A percentile compares a stretch with the other conserved stretches of the same genome.
phyloP scores from a whole-genome alignment of 2,888 invertebrate species.

The Drosophila bunnanda region DNA sequence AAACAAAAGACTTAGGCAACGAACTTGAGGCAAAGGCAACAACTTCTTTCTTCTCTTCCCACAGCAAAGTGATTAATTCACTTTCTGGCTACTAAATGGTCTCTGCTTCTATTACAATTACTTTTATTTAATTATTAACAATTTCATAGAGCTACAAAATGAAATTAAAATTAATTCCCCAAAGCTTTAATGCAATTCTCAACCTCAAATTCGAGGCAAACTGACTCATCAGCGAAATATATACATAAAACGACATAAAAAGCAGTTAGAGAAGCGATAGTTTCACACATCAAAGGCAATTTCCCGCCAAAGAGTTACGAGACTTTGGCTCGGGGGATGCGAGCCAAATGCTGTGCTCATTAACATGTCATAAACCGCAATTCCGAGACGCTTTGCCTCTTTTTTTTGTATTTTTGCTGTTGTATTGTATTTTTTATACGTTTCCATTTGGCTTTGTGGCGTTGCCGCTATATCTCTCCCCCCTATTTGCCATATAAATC shows the following conservation, averaged over 20 bases:
- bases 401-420: background rate
- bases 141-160: background rate
- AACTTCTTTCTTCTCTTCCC: slow-evolving; percentile 7
- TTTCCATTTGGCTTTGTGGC: slow-evolving; percentile 22
- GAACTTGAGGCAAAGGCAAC: slow-evolving; percentile 54
- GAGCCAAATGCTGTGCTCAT: slow-evolving; percentile 56
- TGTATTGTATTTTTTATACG: slow-evolving; percentile 5
- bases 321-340: slow-evolving; percentile 43
- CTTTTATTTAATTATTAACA: background rate
- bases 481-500: slow-evolving; percentile 51
- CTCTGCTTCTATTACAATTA: background rate
- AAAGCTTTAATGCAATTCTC: too few relatives aligned
- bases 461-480: slow-evolving; percentile 22
- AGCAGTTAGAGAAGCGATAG: slow-evolving; percentile 29
- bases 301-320: slow-evolving; percentile 32
- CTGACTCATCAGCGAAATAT: slow-evolving; percentile 30
- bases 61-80: slow-evolving; percentile 20
- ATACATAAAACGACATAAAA: slow-evolving; percentile 1
- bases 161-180: background rate
- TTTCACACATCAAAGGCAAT: slow-evolving; percentile 38
- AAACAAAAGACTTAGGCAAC: slow-evolving; percentile 79
- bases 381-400: slow-evolving; percentile 36
- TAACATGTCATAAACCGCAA: slow-evolving; percentile 79
- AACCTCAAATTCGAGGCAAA: too few relatives aligned
- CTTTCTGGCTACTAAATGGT: slow-evolving; percentile 17